These are phyloP conservation scores for Phymorhynchus buccinoides DNA, from an alignment of 1,140 invertebrate species.

Conservation along the genomic window DNA sequence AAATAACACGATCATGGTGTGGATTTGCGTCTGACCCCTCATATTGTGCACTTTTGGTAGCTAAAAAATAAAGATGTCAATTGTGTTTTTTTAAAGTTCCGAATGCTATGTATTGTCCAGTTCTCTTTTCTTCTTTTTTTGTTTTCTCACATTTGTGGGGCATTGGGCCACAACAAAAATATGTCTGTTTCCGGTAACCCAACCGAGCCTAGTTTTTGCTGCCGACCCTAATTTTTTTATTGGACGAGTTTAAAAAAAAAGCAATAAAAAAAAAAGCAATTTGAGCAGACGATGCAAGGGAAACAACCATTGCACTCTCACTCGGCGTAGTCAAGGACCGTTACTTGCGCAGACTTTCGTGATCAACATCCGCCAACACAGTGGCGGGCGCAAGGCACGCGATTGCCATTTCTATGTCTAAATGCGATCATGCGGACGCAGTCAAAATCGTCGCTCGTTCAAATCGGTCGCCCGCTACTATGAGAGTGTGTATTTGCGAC, in stretches of 20 bases:
- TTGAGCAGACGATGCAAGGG: too few species aligned
- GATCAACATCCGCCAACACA: too few species aligned
- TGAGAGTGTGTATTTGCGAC: too few species aligned
- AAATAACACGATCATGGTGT: too few species aligned
- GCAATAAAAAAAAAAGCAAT: neutral
- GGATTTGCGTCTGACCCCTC: neutral
- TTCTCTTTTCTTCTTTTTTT: neutral
- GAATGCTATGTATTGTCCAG: neutral
- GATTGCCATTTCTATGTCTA: neutral
- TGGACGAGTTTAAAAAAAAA: neutral
- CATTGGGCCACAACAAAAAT: neutral
- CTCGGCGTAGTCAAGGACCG: too few species aligned
- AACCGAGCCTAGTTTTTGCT: too few species aligned
- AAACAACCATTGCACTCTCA: too few species aligned
- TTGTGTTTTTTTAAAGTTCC: neutral
- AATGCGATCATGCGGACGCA: too few species aligned
- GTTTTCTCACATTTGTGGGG: neutral
- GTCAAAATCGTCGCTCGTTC: too few species aligned
- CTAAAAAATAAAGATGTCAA: neutral
- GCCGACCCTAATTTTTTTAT: neutral
- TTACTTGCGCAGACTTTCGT: too few species aligned
- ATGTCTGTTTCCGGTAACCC: neutral
- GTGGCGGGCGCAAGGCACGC: too few species aligned
- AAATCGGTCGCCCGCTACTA: too few species aligned
- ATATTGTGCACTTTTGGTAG: neutral